These are phyloP conservation scores for Limosa lapponica DNA, from an alignment of 2,797 vertebrate species.

Conservation along the genomic window DNA sequence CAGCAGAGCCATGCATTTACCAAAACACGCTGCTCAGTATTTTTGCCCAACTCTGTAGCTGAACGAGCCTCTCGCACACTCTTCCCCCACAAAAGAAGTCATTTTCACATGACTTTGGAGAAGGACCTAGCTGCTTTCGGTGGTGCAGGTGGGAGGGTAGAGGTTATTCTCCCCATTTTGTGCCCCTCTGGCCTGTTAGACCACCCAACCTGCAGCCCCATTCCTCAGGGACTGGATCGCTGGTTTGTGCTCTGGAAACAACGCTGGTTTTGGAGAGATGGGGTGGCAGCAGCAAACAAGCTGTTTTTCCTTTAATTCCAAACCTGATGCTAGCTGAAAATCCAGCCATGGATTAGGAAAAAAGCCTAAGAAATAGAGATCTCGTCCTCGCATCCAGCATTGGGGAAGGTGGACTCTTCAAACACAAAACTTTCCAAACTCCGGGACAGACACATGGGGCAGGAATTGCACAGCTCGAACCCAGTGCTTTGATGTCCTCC, in stretches of 20 bases:
- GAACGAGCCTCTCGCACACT: rapidly evolving
- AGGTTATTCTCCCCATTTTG: neutral
- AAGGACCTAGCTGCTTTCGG: neutral
- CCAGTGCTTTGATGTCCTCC: rapidly evolving
- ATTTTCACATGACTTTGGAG: neutral
- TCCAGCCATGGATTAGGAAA: neutral
- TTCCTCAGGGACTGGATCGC: neutral
- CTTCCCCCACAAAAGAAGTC: neutral
- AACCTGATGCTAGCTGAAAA: neutral
- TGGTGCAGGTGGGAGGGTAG: neutral
- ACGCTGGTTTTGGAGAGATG: rapidly evolving
- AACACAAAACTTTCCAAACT: neutral
- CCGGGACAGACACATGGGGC: neutral
- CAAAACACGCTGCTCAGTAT: neutral
- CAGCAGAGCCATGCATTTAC: neutral
- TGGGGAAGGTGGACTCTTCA: neutral
- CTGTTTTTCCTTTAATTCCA: neutral
- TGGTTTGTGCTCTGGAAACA: neutral
- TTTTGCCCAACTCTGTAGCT: neutral
- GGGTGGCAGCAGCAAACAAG: neutral
- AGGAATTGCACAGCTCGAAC: neutral
- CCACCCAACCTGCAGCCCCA: neutral
- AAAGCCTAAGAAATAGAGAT: neutral
- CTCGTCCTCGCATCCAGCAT: neutral
- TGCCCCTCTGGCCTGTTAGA: neutral